Evolutionary conservation across 2,797 vertebrate genomes (phyloP), one percentile per base, ranked within the genome.

Genomic region (Catamblyrhynchus diadema): DNA sequence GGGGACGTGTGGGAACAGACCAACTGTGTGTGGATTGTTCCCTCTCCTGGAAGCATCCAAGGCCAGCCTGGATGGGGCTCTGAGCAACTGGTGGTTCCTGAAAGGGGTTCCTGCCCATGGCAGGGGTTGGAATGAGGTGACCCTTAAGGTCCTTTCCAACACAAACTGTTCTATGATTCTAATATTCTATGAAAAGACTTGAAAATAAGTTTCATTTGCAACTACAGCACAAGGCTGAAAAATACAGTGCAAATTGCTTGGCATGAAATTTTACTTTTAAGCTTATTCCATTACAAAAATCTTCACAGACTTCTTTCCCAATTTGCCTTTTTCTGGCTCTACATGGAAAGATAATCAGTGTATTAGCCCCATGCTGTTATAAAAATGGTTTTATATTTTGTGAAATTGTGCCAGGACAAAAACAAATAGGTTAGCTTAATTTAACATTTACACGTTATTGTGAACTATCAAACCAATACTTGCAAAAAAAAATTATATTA

Each of bases 381-480:
- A 97, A 97, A 95, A 98, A 98, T 96, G 95, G 96, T 78, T 97
- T 96, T 86, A 65, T 59, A 86, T 89, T 97, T 98, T 97, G 97
- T 97, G 97, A 98, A 98, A 98, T 98, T 98, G 97, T 94, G 57
- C 79, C 79, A 90, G 92, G 93, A 95, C 95, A 96, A 96, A 95
- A 87, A 93, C 90, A 96, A 96, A 87, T 93, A 96, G 94, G 93
- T 97, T 44, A 56, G 97, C 96, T 98, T 98, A 98, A 99, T 98
- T 98, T 98, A 97, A 91, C 88, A 82, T 96, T 96, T 93, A 92
- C 89, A 94, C 87, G 2, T 90, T 94, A 94, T 88, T 96, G 91
- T 80, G 91, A 92, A 91, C 93, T 75, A 97, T 94, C 93, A 93
- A 91, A 94, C 91, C 97, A 95, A 98, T 97, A 96, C 95, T 97